Base-by-base conservation (phyloP, 2,888 invertebrate species). In the Apamea monoglypha region DNA sequence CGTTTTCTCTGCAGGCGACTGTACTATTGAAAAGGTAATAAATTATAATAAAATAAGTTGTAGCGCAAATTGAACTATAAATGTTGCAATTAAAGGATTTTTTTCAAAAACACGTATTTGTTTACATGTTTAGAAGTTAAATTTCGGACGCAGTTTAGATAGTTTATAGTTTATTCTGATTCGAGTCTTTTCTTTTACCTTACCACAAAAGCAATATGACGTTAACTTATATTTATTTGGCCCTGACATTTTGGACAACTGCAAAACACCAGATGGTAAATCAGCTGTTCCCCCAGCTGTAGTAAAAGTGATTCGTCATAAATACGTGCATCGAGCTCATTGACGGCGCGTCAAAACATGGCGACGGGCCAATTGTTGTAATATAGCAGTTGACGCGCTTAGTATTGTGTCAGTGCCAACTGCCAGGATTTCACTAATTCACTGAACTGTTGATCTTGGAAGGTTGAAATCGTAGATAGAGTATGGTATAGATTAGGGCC, bases 281-380 rank as follows among this genome's bases (percentile, higher is more conserved):
- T 36, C 53, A 78, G 44, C n/a, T 78, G 78, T 64, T n/a, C 63
- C 21, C 40, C 29, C 12, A 78, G 40, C 32, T 78, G 32, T 47
- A 78, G 40, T 78, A 66, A 44, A 21, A 66, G n/a, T 44, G 32
- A 21, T 36, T 68, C 12, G 21, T 36, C 79, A 53, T 44, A 36
- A 78, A 56, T 32, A 56, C n/a, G 53, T 47, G n/a, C 53, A n/a
- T 78, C 32, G 16, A 16, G 40, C 53, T 76, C 77, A 78, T 67
- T 78, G 53, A 78, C 53, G 21, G 16, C 53, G 32, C n/a, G 77
- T 53, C 16, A 53, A 47, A 67, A 78, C 53, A 67, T 78, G 78
- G 78, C 78, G 44, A 1, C 18, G 0, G 3, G 78, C 78, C 78
- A 78, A 78, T 32, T 44, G 53, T 78, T 78, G 77, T 32, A 53